Percentiles rank a stretch among this genome's conserved stretches.
These are phyloP conservation scores for Catharus fuscescens DNA, from an alignment of 2,113 vertebrate species.

Conservation along the genomic window DNA sequence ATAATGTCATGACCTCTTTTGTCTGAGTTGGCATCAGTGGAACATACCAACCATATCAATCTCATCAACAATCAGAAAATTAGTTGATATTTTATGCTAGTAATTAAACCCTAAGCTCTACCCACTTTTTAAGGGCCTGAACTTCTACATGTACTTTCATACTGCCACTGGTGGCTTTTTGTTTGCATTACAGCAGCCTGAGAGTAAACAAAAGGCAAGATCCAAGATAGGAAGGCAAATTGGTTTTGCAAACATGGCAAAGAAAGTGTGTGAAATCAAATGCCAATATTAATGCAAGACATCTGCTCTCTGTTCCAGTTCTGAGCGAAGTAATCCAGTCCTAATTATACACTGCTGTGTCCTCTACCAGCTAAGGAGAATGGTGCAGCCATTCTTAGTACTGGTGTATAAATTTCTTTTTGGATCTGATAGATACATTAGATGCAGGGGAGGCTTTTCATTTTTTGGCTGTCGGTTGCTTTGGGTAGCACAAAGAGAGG, in stretches of 20 bases:
- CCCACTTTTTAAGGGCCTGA: background rate
- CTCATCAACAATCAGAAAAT: background rate
- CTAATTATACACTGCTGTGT: conserved; percentile 70
- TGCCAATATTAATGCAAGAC: conserved; percentile 67
- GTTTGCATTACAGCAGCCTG: conserved; percentile 18
- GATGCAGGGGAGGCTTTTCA: conserved; percentile 59
- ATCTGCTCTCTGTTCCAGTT: conserved; percentile 65
- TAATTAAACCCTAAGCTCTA: background rate
- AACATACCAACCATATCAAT: background rate
- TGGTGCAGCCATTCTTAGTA: conserved; percentile 56
- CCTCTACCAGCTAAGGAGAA: conserved; percentile 65
- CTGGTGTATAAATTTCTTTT: conserved; percentile 48
- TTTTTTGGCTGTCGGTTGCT: conserved; percentile 48
- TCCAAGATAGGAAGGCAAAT: conserved; percentile 49
- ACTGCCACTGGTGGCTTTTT: conserved; percentile 13
- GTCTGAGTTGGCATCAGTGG: background rate
- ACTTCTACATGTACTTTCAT: background rate
- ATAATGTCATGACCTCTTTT: background rate
- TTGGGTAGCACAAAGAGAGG: conserved; percentile 61
- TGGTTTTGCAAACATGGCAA: conserved; percentile 64
- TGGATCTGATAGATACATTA: conserved; percentile 60
- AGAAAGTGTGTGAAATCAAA: conserved; percentile 62
- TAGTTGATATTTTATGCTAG: background rate
- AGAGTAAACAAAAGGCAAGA: conserved; percentile 19
- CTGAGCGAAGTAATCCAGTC: conserved; percentile 64